Evolutionary conservation across 2,888 invertebrate species (phyloP).

Genomic region (Halocaridina rubra): DNA sequence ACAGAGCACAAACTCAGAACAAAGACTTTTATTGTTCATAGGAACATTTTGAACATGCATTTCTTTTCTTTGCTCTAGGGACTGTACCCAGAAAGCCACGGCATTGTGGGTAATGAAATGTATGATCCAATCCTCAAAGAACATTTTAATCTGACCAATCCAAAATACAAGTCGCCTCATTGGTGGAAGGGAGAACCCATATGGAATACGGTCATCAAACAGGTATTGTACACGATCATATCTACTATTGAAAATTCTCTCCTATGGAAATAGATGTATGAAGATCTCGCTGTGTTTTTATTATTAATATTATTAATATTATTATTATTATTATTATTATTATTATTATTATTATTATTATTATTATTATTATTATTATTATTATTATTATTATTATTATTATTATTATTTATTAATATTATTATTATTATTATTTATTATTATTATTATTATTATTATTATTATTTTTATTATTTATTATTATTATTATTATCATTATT

Average conservation of each 20-base stretch:
- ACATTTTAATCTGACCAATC: background rate
- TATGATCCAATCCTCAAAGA: constrained; percentile 35
- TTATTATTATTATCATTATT: too few relatives aligned
- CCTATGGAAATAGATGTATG: background rate
- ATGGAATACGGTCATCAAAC: constrained; percentile 58
- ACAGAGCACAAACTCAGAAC: too few relatives aligned
- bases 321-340: too few relatives aligned
- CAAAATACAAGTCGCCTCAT: background rate
- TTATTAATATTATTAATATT: background rate
- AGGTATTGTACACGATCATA: constrained; percentile 5
- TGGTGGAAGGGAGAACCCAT: constrained; percentile 62
- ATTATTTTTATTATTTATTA: too few relatives aligned
- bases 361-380: background rate
- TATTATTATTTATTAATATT: background rate
- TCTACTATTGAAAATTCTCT: background rate
- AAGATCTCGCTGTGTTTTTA: background rate
- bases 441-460: too few relatives aligned
- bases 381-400: background rate
- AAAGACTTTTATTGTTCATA: too few relatives aligned
- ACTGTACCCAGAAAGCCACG: constrained; percentile 61
- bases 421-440: too few relatives aligned
- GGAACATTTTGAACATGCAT: too few relatives aligned
- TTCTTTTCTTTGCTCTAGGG: constrained; percentile 30
- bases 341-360: too few relatives aligned
- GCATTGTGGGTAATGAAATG: constrained; percentile 53